These are phyloP conservation scores for Oceanodroma leucorhoa DNA, from an alignment of 2,797 vertebrate species.

Conservation along the genomic window DNA sequence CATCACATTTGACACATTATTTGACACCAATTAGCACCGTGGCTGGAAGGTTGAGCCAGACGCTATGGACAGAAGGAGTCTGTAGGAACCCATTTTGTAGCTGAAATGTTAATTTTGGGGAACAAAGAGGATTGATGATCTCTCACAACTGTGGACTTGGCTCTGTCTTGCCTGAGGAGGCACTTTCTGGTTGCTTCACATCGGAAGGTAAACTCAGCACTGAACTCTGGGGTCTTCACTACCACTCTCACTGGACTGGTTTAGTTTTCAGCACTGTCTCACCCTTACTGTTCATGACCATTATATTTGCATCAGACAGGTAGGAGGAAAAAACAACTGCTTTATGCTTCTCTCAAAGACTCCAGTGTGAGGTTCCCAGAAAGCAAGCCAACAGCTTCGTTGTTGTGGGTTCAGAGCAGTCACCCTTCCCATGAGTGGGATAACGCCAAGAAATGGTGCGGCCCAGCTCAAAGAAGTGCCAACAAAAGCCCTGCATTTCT, in stretches of 20 bases:
- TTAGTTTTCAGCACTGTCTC: not conserved
- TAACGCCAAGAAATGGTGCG: not conserved
- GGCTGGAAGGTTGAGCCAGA: not conserved
- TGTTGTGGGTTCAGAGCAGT: not conserved
- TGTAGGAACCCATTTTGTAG: not conserved
- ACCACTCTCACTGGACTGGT: not conserved
- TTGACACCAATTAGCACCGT: not conserved
- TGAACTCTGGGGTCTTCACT: not conserved
- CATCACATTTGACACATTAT: not conserved
- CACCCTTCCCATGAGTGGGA: not conserved
- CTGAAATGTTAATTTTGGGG: not conserved
- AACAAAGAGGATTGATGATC: not conserved
- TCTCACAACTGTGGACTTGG: not conserved
- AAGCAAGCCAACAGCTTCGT: not conserved
- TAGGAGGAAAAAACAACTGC: not conserved
- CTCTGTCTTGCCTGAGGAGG: not conserved
- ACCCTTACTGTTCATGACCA: not conserved
- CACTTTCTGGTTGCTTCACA: not conserved
- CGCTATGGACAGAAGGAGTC: accelerated
- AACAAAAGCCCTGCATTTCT: not conserved
- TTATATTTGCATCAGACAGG: not conserved
- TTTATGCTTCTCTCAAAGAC: not conserved
- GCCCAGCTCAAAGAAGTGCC: not conserved
- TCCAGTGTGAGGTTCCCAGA: not conserved
- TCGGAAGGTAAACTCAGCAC: not conserved